These are phyloP conservation scores for Enteromius fasciolatus DNA, from an alignment of 2,797 vertebrate species.

Conservation along the genomic window DNA sequence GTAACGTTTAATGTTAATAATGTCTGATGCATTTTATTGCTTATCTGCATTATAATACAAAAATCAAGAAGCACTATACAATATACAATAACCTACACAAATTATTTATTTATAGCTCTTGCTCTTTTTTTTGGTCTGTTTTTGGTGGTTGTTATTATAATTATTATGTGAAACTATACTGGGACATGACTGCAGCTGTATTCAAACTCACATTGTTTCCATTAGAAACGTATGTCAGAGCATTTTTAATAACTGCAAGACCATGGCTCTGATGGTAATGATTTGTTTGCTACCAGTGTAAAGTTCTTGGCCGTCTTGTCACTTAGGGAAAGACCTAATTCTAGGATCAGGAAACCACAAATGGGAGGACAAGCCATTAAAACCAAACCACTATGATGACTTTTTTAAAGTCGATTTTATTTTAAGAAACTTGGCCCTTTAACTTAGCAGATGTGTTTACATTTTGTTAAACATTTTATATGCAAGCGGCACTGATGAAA, in stretches of 20 bases:
- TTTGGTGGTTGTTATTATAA: neutral
- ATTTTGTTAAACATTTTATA: conserved; percentile 17
- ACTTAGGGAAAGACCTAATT: conserved; percentile 20
- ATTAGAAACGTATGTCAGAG: neutral
- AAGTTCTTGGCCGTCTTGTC: conserved; percentile 7
- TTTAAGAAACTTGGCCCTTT: conserved; percentile 7
- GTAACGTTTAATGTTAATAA: neutral
- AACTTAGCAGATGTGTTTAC: conserved; percentile 37
- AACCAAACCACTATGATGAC: conserved; percentile 6
- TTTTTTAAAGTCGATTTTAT: conserved; percentile 14
- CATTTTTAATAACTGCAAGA: neutral
- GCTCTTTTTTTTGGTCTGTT: neutral
- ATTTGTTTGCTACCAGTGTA: conserved; percentile 15
- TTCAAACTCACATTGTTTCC: neutral
- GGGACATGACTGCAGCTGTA: neutral
- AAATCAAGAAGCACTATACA: neutral
- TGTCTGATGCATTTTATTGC: neutral
- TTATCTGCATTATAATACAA: neutral
- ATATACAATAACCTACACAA: neutral
- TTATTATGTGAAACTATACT: too few relatives aligned
- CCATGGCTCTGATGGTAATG: neutral
- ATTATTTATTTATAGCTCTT: neutral
- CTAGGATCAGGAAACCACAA: conserved; percentile 28
- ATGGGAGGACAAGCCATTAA: conserved; percentile 21
- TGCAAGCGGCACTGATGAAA: conserved; percentile 39